phyloP scores from a whole-genome alignment of 2,113 vertebrate genomes.

The Epinephelus moara region DNA sequence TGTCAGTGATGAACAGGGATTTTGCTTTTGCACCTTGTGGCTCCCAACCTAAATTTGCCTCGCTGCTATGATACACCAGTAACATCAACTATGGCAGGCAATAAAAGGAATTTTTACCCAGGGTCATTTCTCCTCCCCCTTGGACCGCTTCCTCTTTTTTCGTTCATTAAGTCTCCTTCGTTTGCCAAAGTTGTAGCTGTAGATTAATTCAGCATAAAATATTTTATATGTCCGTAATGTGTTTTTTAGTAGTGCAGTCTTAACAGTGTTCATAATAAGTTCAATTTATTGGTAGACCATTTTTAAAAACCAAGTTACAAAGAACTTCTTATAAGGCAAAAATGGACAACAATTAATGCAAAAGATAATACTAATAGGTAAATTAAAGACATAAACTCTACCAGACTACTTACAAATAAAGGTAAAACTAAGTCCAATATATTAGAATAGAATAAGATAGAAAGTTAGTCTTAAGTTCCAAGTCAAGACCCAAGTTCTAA shows the following conservation, averaged over 20 bases:
- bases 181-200: slow-evolving; percentile 17
- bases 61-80: slow-evolving; percentile 15
- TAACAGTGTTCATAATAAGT: background rate
- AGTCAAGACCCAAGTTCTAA: too few relatives aligned
- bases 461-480: too few relatives aligned
- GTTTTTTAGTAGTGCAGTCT: background rate
- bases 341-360: background rate
- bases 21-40: background rate
- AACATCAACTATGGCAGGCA: slow-evolving; percentile 16
- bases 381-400: background rate
- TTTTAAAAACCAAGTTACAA: background rate
- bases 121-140: background rate
- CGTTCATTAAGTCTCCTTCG: background rate
- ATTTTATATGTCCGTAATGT: background rate
- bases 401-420: too few relatives aligned
- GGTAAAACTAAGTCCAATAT: too few relatives aligned
- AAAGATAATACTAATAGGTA: background rate
- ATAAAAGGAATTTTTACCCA: slow-evolving; percentile 4
- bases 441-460: too few relatives aligned
- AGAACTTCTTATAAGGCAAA: background rate
- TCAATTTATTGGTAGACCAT: background rate
- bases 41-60: slow-evolving; percentile 23
- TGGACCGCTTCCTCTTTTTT: slow-evolving; percentile 4
- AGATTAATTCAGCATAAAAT: background rate
- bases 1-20: slow-evolving; percentile 15